Percentiles rank a stretch among this genome's conserved stretches.
phyloP scores from a whole-genome alignment of 2,113 vertebrate genomes.

The Trinectes maculatus region DNA sequence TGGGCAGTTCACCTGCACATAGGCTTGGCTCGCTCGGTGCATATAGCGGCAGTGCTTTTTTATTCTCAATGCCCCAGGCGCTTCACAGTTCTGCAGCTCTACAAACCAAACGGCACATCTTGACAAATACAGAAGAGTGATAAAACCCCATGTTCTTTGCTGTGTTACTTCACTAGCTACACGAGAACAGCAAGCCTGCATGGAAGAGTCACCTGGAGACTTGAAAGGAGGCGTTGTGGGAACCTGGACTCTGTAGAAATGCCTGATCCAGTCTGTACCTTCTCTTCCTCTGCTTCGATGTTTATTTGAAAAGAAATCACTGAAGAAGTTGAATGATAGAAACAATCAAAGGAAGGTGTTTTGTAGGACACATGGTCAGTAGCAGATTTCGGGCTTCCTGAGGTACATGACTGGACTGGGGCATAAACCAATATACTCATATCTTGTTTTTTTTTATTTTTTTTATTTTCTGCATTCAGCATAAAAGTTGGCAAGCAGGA shows the following conservation, averaged over 20 bases:
- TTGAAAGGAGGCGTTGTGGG: conserved; percentile 30
- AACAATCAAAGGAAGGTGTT: not conserved
- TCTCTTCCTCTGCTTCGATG: conserved; percentile 14
- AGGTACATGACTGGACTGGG: no score
- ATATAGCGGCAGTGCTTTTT: conserved; percentile 11
- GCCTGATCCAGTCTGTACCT: no score
- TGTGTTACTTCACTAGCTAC: conserved; percentile 21
- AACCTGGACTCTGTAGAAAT: no score
- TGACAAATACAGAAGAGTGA: conserved; percentile 48
- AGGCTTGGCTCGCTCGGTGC: conserved; percentile 1
- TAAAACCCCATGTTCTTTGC: conserved; percentile 36
- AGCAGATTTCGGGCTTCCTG: no score
- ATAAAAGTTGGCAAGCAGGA: no score
- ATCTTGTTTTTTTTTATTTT: no score
- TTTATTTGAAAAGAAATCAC: no score
- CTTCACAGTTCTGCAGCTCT: conserved; percentile 55
- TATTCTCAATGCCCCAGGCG: conserved; percentile 52
- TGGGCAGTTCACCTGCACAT: conserved; percentile 59
- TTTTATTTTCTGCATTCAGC: no score
- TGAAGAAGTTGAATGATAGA: not conserved
- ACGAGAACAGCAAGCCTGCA: conserved; percentile 17
- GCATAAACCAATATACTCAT: no score
- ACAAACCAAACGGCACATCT: conserved; percentile 54
- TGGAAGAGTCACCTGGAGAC: conserved; percentile 22
- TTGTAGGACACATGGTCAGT: no score